These are phyloP conservation scores for Eueremaeus valkanovi DNA, from an alignment of 2,888 invertebrate genomes.

Conservation along the genomic window DNA sequence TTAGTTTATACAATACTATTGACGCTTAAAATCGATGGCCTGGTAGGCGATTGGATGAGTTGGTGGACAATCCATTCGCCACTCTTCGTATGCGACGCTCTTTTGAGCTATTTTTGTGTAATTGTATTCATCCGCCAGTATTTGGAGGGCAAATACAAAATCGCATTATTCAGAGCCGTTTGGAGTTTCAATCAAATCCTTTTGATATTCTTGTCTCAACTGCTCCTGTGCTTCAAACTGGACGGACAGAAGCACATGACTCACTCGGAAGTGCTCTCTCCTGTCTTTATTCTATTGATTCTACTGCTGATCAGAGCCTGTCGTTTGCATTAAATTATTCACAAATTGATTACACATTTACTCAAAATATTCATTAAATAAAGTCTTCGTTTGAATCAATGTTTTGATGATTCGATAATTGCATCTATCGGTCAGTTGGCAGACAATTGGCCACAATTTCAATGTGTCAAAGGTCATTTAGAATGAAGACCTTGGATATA, in stretches of 20 bases:
- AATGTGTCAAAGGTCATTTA: too few relatives aligned
- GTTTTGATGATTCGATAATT: too few relatives aligned
- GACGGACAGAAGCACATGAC: conserved; percentile 74
- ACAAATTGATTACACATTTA: too few relatives aligned
- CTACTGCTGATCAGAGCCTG: conserved; percentile 87
- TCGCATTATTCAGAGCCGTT: conserved; percentile 69
- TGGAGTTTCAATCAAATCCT: conserved; percentile 80
- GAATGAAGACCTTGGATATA: too few relatives aligned
- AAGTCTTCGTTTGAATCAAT: too few relatives aligned
- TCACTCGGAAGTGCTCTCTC: conserved; percentile 71
- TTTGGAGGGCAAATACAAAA: conserved; percentile 64
- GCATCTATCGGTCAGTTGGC: too few relatives aligned
- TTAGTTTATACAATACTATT: conserved; percentile 70
- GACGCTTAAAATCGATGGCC: conserved; percentile 16
- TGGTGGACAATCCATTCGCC: conserved; percentile 92
- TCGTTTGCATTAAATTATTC: conserved; percentile 55
- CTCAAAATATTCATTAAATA: too few relatives aligned
- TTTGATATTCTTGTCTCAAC: conserved; percentile 82
- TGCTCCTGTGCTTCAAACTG: conserved; percentile 80
- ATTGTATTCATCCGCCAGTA: conserved; percentile 91
- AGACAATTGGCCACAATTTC: too few relatives aligned
- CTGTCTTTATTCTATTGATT: conserved; percentile 82
- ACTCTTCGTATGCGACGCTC: conserved; percentile 82
- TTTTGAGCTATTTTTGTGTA: conserved; percentile 89
- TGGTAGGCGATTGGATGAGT: conserved; percentile 54